phyloP scores from a whole-genome alignment of 2,113 vertebrate species.

The Strigops habroptila region DNA sequence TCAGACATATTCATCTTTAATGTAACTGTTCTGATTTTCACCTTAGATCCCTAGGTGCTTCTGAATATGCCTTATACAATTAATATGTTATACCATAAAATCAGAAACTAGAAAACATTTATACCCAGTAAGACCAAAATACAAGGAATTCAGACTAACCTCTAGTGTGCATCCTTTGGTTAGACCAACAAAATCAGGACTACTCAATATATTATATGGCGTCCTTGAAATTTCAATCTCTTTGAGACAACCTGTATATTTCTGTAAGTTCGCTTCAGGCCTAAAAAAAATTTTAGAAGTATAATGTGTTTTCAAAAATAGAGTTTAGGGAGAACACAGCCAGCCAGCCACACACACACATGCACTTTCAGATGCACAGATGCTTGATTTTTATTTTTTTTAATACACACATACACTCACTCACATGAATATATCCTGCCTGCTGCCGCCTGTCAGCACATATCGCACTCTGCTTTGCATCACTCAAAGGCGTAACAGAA shows the following conservation, averaged over 20 bases:
- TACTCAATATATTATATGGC: conserved; percentile 91
- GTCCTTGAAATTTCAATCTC: conserved; percentile 97
- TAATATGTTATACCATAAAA: neutral
- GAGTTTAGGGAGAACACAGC: neutral
- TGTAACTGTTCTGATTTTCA: neutral
- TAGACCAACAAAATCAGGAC: conserved; percentile 91
- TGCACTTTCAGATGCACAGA: neutral
- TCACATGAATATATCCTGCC: neutral
- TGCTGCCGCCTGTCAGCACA: neutral
- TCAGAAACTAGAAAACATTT: neutral
- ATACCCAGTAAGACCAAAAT: neutral
- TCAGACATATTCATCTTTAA: neutral
- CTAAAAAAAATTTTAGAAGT: conserved; percentile 67
- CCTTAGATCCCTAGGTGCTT: neutral
- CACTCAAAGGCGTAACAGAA: neutral
- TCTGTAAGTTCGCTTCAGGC: conserved; percentile 88
- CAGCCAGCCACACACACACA: neutral
- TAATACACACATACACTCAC: neutral
- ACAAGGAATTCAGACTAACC: conserved; percentile 70
- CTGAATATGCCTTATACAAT: neutral
- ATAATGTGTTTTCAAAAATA: neutral
- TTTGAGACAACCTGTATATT: conserved; percentile 90
- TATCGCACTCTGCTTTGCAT: neutral
- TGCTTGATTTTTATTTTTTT: neutral
- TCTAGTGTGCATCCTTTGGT: conserved; percentile 93